Conservation (phyloP, 2,113 vertebrate genomes). For the Tor tambroides region DNA sequence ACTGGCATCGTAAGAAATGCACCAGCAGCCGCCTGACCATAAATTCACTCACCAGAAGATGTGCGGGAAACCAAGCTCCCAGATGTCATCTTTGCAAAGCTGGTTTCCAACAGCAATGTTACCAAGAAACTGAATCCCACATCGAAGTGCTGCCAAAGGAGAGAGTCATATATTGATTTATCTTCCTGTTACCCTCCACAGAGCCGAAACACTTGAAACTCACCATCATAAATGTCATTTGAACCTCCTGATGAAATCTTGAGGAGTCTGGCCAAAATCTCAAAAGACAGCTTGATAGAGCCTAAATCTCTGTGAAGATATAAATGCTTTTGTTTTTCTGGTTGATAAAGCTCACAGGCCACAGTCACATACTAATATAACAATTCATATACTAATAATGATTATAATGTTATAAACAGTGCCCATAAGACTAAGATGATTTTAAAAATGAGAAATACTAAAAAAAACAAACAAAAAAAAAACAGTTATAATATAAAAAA, state of each 20-base stretch:
- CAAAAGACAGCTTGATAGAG: constrained; percentile 69
- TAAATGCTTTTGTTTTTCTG: not conserved
- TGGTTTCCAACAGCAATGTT: constrained; percentile 90
- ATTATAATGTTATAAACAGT: not conserved
- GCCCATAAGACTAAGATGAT: not conserved
- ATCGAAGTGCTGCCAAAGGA: constrained; percentile 82
- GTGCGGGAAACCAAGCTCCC: constrained; percentile 71
- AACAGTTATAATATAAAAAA: too few relatives aligned
- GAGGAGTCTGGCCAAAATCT: constrained; percentile 66
- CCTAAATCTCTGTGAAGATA: constrained; percentile 70
- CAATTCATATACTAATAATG: not conserved
- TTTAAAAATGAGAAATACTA: not conserved
- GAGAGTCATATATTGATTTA: constrained; percentile 37
- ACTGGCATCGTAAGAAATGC: constrained; percentile 42
- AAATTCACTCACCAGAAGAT: constrained; percentile 72
- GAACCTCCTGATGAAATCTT: constrained; percentile 48
- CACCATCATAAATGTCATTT: constrained; percentile 68
- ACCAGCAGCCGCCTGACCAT: constrained; percentile 7
- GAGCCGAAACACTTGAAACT: constrained; percentile 53
- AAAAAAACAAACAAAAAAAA: too few relatives aligned
- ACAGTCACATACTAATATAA: too few relatives aligned
- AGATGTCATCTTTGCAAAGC: constrained; percentile 86
- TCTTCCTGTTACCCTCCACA: not conserved
- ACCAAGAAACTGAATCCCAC: constrained; percentile 94
- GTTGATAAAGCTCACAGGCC: not conserved